Percentiles rank a stretch among this genome's conserved stretches.
Evolutionary conservation across 2,113 vertebrate genomes (phyloP).

Genomic region (Myotis brandtii): DNA sequence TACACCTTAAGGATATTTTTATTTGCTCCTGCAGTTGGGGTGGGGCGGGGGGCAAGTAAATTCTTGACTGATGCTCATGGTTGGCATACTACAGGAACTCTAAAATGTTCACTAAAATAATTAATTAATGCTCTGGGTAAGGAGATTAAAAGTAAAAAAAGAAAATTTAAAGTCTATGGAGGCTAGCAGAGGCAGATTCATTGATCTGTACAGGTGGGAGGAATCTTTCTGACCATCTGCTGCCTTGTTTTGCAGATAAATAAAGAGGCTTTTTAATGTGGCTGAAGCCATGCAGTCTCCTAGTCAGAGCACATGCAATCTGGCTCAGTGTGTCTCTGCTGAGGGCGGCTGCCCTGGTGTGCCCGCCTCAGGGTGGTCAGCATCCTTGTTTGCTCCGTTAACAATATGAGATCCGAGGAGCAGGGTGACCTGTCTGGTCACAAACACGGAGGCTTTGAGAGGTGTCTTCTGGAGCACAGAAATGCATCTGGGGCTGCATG

Average conservation of each 20-base stretch:
- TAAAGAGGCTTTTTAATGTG: not conserved
- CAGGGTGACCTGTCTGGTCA: not conserved
- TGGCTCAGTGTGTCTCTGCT: not conserved
- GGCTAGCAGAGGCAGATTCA: not conserved
- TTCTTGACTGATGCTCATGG: not conserved
- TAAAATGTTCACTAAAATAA: not conserved
- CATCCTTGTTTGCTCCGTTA: not conserved
- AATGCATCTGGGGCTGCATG: not conserved
- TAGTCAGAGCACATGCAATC: not conserved
- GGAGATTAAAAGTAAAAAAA: not conserved
- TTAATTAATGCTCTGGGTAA: not conserved
- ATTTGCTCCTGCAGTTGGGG: not conserved
- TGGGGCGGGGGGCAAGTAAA: not conserved
- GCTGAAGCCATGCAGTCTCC: not conserved
- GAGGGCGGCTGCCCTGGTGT: accelerated
- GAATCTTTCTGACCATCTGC: not conserved
- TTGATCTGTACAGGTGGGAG: not conserved
- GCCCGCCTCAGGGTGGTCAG: too few species aligned
- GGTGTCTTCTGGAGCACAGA: not conserved
- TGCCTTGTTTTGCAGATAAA: not conserved
- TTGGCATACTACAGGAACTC: not conserved
- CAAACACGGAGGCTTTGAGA: not conserved
- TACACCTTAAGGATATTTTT: not conserved
- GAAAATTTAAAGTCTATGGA: not conserved
- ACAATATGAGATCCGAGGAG: not conserved